phyloP scores from a whole-genome alignment of 2,888 invertebrate species.

The Pharmacophagus antenor region DNA sequence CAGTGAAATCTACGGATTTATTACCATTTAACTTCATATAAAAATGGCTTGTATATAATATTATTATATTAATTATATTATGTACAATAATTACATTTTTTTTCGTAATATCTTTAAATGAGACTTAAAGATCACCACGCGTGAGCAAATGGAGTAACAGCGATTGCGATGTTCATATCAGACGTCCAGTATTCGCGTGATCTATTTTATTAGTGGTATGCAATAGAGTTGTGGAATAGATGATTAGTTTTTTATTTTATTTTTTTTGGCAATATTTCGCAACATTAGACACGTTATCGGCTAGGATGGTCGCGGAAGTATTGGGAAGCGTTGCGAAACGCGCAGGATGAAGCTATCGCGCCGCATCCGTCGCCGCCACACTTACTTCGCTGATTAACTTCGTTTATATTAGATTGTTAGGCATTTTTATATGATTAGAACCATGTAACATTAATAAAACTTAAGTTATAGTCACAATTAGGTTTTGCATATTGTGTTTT shows the following conservation, averaged over 20 bases:
- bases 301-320: conserved; percentile 55
- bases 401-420: not conserved
- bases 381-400: conserved; percentile 30
- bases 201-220: not conserved
- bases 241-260: too few species aligned
- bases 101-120: too few species aligned
- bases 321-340: conserved; percentile 47
- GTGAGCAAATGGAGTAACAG: not conserved
- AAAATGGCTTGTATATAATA: too few species aligned
- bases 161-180: too few species aligned
- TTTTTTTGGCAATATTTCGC: conserved; percentile 67
- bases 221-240: not conserved
- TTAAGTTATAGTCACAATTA: too few species aligned
- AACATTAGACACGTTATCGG: conserved; percentile 54
- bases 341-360: conserved; percentile 47
- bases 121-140: too few species aligned
- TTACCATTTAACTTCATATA: too few species aligned
- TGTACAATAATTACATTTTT: too few species aligned
- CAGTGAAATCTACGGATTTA: too few species aligned
- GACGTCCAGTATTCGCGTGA: not conserved
- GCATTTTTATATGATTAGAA: conserved; percentile 1
- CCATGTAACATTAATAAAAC: not conserved
- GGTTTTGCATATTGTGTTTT: too few species aligned
- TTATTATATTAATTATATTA: too few species aligned
- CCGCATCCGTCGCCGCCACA: conserved; percentile 43